Percentiles rank a stretch among this genome's conserved stretches.
These are phyloP conservation scores for Magallana gigas DNA, from an alignment of 1,140 invertebrate genomes.

Conservation along the genomic window DNA sequence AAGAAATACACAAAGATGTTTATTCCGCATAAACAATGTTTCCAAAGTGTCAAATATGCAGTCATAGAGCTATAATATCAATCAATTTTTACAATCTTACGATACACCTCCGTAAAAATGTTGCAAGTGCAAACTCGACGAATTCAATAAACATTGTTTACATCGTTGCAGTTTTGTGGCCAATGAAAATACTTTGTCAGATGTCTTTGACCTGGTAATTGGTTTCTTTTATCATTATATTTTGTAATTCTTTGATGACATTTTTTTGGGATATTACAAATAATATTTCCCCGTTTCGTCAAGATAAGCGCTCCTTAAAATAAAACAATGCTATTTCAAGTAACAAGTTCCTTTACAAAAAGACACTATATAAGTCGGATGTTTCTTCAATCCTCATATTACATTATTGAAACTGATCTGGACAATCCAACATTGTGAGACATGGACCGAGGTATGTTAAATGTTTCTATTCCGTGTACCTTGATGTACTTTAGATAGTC, in stretches of 20 bases:
- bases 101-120: neutral
- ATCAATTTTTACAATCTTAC: neutral
- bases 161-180: neutral
- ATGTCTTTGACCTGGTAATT: neutral
- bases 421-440: neutral
- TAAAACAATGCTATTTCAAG: neutral
- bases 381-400: neutral
- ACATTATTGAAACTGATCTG: neutral
- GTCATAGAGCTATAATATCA: neutral
- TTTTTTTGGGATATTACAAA: neutral
- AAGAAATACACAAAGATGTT: neutral
- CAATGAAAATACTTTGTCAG: neutral
- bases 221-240: neutral
- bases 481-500: too few relatives aligned
- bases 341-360: constrained; percentile 5
- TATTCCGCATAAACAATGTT: constrained; percentile 18
- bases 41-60: constrained; percentile 3
- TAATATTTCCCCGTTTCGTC: constrained; percentile 16
- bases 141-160: neutral
- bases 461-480: too few relatives aligned
- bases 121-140: neutral
- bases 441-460: neutral
- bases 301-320: constrained; percentile 10
- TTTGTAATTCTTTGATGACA: neutral
- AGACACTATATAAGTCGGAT: neutral